phyloP scores from a whole-genome alignment of 2,113 vertebrate genomes.

The Brachypteracias leptosomus region DNA sequence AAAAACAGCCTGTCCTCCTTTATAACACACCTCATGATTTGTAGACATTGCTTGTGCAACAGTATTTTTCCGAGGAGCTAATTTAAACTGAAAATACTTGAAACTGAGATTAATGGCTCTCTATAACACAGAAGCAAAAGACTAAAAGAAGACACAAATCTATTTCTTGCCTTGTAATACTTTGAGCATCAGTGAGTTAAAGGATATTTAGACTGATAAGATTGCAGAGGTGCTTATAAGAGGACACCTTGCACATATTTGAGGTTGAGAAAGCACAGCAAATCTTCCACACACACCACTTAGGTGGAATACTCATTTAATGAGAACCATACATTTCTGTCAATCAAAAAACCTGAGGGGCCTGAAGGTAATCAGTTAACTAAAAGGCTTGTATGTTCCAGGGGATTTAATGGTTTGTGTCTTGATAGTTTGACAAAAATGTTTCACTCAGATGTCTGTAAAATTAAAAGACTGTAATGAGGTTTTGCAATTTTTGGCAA shows the following conservation, averaged over 20 bases:
- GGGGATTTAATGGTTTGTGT: conserved; percentile 25
- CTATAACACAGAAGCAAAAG: neutral
- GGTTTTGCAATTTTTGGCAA: conserved; percentile 42
- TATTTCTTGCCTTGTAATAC: neutral
- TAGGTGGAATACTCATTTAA: neutral
- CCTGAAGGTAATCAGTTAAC: conserved; percentile 47
- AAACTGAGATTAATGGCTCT: neutral
- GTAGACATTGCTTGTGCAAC: neutral
- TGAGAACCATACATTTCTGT: conserved; percentile 28
- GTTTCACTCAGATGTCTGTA: conserved; percentile 11
- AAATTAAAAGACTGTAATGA: conserved; percentile 41
- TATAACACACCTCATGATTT: neutral
- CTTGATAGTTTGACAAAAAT: conserved; percentile 50
- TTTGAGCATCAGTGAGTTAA: neutral
- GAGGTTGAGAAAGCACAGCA: neutral
- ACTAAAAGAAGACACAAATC: neutral
- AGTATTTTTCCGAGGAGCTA: neutral
- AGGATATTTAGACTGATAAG: neutral
- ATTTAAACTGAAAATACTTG: neutral
- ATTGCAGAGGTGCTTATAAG: neutral
- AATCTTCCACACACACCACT: neutral
- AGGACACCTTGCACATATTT: neutral
- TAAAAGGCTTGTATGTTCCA: neutral
- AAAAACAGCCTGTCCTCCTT: neutral
- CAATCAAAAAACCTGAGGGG: conserved; percentile 27